Base-by-base conservation (phyloP, 2,888 invertebrate genomes). In the Hirtodrosophila histrioides region DNA sequence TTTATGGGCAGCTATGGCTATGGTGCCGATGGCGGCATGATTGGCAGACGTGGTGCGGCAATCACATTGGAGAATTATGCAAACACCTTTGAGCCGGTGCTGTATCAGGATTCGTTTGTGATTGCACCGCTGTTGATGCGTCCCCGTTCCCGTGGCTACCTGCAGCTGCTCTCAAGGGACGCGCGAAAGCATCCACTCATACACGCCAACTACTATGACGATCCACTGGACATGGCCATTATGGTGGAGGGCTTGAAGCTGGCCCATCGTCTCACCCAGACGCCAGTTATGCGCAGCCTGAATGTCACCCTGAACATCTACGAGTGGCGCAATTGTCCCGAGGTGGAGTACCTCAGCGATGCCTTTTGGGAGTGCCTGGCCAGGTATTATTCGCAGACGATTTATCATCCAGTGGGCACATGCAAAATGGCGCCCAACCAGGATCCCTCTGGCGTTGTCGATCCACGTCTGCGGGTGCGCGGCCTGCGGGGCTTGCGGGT, bases 321-420 rank as follows among this genome's bases (percentile, higher is more conserved):
- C 58, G 92, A 93, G 1, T 94, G 95, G 82, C 94, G 95, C 10
- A 95, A 94, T 24, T 96, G 96, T 80, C 92, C 92, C 0, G 84
- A 93, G 4, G 92, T 94, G 45, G 92, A 93, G 45, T 94, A 95
- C 58, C 92, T 94, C 75, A 95, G 95, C 0, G 95, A 96, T 75
- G 95, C 94, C 48, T 97, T 96, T 87, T 94, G 96, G 93, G 95
- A 94, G 61, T 97, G 97, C 76, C 93, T 95, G 81, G 95, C 94
- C 0, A 92, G 95, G 50, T 94, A 95, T 79, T 95, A 96, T 89
- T 94, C 96, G 0, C 92, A 95, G 85, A 96, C 96, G 0, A 95
- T 96, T 72, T 96, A 96, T 89, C 96, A 97, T 90, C 96, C 96
- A 0, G 94, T 94, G 0, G 95, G 96, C 7, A 96, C 96, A 0